Conservation (phyloP, 2,888 invertebrate species). For the Eupithecia subumbrata region DNA sequence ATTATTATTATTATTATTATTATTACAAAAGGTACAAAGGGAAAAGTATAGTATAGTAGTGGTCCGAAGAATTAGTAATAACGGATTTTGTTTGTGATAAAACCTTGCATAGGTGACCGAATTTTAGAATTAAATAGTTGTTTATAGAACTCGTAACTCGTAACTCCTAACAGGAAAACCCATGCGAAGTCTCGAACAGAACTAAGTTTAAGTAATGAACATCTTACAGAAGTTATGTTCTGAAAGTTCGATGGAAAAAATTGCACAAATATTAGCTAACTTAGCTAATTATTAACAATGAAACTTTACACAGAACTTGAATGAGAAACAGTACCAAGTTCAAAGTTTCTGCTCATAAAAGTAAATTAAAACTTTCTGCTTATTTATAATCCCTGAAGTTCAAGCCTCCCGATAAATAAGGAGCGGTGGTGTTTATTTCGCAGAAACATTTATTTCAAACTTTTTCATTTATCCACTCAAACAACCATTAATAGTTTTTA, state of each 20-base stretch:
- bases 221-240: background rate
- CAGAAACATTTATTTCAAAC: background rate
- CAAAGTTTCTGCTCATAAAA: constrained; percentile 21
- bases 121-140: no score
- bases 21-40: no score
- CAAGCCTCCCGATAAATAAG: constrained; percentile 9
- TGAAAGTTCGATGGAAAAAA: background rate
- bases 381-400: constrained; percentile 14
- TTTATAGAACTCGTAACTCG: no score
- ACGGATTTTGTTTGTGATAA: no score
- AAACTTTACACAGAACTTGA: constrained; percentile 20
- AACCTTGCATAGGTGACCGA: no score
- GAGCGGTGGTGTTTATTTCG: constrained; percentile 8
- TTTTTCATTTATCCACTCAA: background rate
- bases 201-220: background rate
- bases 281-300: constrained; percentile 12
- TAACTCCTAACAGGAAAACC: background rate
- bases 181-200: background rate
- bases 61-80: no score
- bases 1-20: no score
- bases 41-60: no score
- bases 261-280: background rate
- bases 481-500: constrained; percentile 1
- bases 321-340: constrained; percentile 12
- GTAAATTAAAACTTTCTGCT: constrained; percentile 27